Evolutionary conservation across 2,797 vertebrate species (phyloP), one percentile per base, ranked within the genome.

Genomic region (Chiloscyllium punctatum): DNA sequence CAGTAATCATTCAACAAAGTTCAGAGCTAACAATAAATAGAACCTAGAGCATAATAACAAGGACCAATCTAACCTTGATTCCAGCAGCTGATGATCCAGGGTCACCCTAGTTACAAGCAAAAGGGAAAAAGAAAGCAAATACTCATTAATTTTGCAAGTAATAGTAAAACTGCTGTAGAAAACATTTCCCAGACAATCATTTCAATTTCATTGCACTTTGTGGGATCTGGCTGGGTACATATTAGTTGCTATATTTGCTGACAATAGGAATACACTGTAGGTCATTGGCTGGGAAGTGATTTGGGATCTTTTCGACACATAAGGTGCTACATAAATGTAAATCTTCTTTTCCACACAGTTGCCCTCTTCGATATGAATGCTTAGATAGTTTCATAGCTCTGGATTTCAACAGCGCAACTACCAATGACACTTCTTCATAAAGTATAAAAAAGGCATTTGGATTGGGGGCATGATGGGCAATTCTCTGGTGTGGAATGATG

Each of bases 81-180:
- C 99, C 99, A 95, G 99, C 99, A 53, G 99, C 99, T 96, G 99
- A 99, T 1, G 99, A 99, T 95, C 99, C 99, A 1, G 99, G 98
- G 96, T 99, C 99, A 96, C 99, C 99, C 99, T 99, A 96, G 96
- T 72, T 18, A 77, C 48, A 77, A 95, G 95, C 96, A 97, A 37
- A 96, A 96, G 95, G 96, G 95, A 96, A 97, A 8, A 57, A 57
- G 57, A 57, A 94, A 96, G 95, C 57, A 96, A 95, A 53, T 9
- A 94, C 13, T 71, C 95, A 95, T 48, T 95, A 96, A 7, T 69
- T 8, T 95, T 94, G 57, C 1, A 97, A 30, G 92, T 96, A 97
- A 95, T 42, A 84, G 48, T 96, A 96, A 96, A 96, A 95, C 96
- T 77, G 71, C 37, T 48, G n/a, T 69, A 69, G 66, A 92, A 42